phyloP scores from a whole-genome alignment of 2,797 vertebrate genomes.

The Micromesistius poutassou region DNA sequence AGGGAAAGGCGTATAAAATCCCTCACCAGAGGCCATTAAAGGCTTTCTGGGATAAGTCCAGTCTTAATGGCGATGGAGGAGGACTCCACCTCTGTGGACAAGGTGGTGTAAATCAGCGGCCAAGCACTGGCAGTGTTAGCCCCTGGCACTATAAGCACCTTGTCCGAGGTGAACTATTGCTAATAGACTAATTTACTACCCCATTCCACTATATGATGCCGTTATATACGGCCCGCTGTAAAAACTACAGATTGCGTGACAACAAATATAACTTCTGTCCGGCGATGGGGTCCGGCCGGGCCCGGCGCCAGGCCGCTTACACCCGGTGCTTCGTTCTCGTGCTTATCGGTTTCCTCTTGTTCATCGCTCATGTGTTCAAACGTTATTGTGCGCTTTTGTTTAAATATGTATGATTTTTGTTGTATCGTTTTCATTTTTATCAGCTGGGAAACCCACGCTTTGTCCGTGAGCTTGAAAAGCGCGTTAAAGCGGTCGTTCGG shows the following conservation, averaged over 20 bases:
- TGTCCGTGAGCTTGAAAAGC: too few species aligned
- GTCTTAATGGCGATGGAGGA: slow-evolving; percentile 38
- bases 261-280: slow-evolving; percentile 56
- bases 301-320: not conserved
- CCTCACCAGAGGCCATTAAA: slow-evolving; percentile 63
- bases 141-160: slow-evolving; percentile 56
- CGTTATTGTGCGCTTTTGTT: not conserved
- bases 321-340: not conserved
- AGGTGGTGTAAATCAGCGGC: slow-evolving; percentile 58
- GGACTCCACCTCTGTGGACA: slow-evolving; percentile 47
- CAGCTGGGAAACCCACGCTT: not conserved
- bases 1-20: slow-evolving; percentile 58
- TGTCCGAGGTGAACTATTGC: slow-evolving; percentile 62
- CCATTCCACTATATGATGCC: slow-evolving; percentile 46
- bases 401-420: not conserved
- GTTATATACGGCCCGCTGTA: slow-evolving; percentile 57
- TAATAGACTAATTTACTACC: slow-evolving; percentile 64
- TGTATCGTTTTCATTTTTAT: not conserved
- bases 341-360: not conserved
- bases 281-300: slow-evolving; percentile 17
- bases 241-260: slow-evolving; percentile 57
- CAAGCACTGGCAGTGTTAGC: slow-evolving; percentile 35
- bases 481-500: too few species aligned
- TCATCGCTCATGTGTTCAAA: too few species aligned
- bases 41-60: slow-evolving; percentile 55